Conservation (phyloP, 2,113 vertebrate genomes). For the Pterocles burchelli region DNA sequence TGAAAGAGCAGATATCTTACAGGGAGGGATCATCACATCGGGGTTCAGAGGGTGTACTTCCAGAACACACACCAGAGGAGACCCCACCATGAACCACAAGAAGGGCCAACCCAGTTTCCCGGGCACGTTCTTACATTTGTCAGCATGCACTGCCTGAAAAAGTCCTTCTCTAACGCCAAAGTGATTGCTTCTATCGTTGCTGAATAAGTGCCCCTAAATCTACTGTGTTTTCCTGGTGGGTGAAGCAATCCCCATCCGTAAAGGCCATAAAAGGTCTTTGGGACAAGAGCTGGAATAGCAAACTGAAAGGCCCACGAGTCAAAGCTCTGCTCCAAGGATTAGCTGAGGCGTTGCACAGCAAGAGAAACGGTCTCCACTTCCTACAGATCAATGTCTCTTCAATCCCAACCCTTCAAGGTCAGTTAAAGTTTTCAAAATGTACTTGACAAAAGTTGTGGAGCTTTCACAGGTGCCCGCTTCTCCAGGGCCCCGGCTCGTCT, state of each 20-base stretch:
- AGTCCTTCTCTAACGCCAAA: neutral
- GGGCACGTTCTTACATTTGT: fast-evolving
- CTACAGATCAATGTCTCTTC: neutral
- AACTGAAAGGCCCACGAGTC: neutral
- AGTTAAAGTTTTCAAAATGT: neutral
- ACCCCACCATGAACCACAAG: neutral
- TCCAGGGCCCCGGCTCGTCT: neutral
- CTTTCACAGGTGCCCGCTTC: neutral
- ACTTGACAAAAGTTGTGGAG: neutral
- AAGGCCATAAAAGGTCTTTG: neutral
- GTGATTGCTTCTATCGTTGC: neutral
- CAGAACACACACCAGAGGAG: neutral
- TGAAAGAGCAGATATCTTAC: neutral
- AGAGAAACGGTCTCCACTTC: neutral
- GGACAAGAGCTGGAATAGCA: neutral
- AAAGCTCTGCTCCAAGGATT: neutral
- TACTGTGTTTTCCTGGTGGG: neutral
- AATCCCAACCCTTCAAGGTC: neutral
- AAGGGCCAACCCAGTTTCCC: neutral
- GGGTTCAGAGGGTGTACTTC: neutral
- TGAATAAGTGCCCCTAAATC: neutral
- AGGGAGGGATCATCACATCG: fast-evolving
- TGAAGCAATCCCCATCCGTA: neutral
- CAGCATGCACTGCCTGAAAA: neutral
- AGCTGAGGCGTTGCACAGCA: neutral